These are phyloP conservation scores for Drepana falcataria DNA, from an alignment of 2,888 invertebrate genomes.

Conservation along the genomic window DNA sequence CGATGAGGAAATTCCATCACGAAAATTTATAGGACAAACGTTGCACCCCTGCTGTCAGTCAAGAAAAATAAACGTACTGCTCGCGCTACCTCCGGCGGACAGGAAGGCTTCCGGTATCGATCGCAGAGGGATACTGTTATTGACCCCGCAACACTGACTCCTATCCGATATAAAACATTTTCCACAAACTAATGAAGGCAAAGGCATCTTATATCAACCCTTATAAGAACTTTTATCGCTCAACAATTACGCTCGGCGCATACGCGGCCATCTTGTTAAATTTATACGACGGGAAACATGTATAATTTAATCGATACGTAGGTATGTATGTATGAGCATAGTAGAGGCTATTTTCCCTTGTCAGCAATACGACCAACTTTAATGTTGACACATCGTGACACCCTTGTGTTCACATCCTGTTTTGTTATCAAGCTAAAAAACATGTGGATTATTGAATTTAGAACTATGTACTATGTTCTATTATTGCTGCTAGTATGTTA, in stretches of 20 bases:
- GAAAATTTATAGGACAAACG: conserved; percentile 26
- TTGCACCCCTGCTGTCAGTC: conserved; percentile 22
- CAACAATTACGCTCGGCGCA: conserved; percentile 9
- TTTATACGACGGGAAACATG: conserved; percentile 17
- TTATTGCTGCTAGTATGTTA: too few relatives aligned
- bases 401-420: conserved; percentile 13
- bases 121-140: conserved; percentile 51
- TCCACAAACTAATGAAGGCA: conserved; percentile 17
- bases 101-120: conserved; percentile 55
- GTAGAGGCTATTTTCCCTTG: conserved; percentile 22
- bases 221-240: conserved; percentile 24
- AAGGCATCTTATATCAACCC: conserved; percentile 17
- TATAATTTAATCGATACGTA: conserved; percentile 20
- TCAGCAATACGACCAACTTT: conserved; percentile 17
- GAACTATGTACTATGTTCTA: background rate
- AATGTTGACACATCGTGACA: conserved; percentile 15
- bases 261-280: conserved; percentile 14
- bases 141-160: conserved; percentile 51
- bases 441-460: background rate
- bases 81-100: conserved; percentile 41
- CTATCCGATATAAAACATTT: conserved; percentile 34
- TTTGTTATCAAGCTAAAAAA: background rate
- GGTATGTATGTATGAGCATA: conserved; percentile 14
- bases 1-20: background rate
- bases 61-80: conserved; percentile 34